phyloP scores from a whole-genome alignment of 2,797 vertebrate species.

The Peromyscus nudipes region DNA sequence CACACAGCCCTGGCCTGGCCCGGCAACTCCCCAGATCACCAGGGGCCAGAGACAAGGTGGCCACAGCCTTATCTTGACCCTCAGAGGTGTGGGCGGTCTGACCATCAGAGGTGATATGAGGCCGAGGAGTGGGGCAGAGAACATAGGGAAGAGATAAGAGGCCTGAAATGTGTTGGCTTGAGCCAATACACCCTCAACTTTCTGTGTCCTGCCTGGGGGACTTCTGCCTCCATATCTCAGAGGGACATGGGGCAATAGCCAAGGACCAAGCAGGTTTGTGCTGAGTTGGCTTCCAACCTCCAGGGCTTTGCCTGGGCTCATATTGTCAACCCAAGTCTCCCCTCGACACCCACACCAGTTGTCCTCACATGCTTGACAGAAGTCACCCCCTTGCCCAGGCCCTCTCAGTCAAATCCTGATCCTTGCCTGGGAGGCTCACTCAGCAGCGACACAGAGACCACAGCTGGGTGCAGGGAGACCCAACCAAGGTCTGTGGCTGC shows the following conservation, averaged over 20 bases:
- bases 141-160: slow-evolving; percentile 4
- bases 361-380: not conserved
- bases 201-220: not conserved
- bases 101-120: slow-evolving; percentile 8
- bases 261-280: not conserved
- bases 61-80: slow-evolving; percentile 41
- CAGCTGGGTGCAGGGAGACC: not conserved
- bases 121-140: not conserved
- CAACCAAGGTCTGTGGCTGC: not conserved
- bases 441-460: not conserved
- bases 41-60: not conserved
- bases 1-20: not conserved
- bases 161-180: rapidly evolving
- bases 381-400: no score
- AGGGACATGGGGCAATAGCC: not conserved
- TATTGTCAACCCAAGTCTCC: not conserved
- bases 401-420: not conserved
- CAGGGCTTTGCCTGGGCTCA: not conserved
- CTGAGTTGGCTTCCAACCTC: not conserved
- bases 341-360: not conserved
- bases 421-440: not conserved
- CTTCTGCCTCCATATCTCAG: not conserved
- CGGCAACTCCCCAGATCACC: not conserved
- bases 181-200: not conserved
- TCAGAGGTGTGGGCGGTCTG: not conserved